Conservation (phyloP, 2,113 vertebrate species). For the Choloepus hoffmanni region DNA sequence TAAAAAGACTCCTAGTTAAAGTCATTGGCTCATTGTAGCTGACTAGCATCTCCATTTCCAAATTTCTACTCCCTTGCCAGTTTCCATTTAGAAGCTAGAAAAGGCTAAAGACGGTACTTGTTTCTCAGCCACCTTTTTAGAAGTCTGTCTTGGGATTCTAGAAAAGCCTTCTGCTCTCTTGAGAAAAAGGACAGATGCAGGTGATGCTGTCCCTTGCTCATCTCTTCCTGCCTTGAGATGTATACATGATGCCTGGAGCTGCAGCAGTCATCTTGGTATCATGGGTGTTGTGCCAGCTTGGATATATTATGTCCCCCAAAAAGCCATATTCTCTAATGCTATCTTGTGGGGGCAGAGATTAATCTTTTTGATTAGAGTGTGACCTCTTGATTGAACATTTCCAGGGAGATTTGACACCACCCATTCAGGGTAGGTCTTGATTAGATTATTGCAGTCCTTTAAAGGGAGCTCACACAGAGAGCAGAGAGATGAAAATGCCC, state of each 20-base stretch:
- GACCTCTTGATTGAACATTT: no score
- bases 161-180: slow-evolving; percentile 40
- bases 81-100: slow-evolving; percentile 44
- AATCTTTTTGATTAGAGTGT: no score
- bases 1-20: slow-evolving; percentile 44
- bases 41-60: neutral
- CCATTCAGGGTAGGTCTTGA: no score
- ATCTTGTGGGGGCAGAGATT: no score
- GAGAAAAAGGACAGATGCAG: slow-evolving; percentile 22
- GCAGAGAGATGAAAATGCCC: no score
- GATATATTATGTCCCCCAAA: no score
- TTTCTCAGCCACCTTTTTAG: slow-evolving; percentile 32
- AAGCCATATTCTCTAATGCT: no score
- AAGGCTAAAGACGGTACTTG: slow-evolving; percentile 5
- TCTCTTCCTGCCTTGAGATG: slow-evolving; percentile 28
- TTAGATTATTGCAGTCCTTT: no score
- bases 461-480: no score
- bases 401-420: no score
- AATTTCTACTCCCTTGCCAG: slow-evolving; percentile 31
- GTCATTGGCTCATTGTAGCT: neutral
- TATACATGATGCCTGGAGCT: neutral
- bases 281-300: neutral
- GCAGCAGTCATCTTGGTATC: neutral
- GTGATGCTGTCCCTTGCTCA: neutral
- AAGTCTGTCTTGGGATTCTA: slow-evolving; percentile 5